phyloP scores from a whole-genome alignment of 2,113 vertebrate genomes.

The Dasyprocta punctata region DNA sequence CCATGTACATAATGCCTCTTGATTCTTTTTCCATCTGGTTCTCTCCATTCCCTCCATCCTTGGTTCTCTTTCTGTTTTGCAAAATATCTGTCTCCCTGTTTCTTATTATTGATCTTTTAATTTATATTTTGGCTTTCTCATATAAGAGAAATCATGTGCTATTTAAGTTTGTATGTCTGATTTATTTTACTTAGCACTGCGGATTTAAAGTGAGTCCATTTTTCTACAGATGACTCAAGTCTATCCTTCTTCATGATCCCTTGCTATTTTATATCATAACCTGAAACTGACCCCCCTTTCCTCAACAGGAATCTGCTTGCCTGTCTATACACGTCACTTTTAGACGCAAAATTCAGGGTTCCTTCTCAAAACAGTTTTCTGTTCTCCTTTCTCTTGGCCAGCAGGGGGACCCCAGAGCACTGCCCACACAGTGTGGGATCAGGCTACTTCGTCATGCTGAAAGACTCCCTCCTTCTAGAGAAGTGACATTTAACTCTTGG shows the following conservation, averaged over 20 bases:
- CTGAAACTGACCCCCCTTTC: not conserved
- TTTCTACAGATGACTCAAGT: not conserved
- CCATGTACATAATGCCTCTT: not conserved
- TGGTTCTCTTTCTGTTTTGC: not conserved
- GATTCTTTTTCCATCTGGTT: not conserved
- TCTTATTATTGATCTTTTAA: not conserved
- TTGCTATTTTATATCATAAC: not conserved
- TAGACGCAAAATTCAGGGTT: not conserved
- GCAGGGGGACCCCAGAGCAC: constrained; percentile 33
- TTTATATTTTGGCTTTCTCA: not conserved
- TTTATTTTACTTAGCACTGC: not conserved
- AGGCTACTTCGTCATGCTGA: not conserved
- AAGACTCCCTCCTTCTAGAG: not conserved
- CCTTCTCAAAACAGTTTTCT: not conserved
- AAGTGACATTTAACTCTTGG: constrained; percentile 1
- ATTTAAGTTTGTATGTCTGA: not conserved
- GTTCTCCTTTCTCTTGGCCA: not conserved
- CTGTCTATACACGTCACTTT: not conserved
- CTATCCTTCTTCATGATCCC: not conserved
- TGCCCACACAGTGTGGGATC: not conserved
- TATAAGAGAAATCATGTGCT: not conserved
- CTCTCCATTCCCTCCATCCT: not conserved
- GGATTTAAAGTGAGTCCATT: not conserved
- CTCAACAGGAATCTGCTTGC: not conserved
- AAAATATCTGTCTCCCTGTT: not conserved